Evolutionary conservation across 2,113 vertebrate species (phyloP), one percentile per base, ranked within the genome.

Genomic region (Psilopsiagon aymara): DNA sequence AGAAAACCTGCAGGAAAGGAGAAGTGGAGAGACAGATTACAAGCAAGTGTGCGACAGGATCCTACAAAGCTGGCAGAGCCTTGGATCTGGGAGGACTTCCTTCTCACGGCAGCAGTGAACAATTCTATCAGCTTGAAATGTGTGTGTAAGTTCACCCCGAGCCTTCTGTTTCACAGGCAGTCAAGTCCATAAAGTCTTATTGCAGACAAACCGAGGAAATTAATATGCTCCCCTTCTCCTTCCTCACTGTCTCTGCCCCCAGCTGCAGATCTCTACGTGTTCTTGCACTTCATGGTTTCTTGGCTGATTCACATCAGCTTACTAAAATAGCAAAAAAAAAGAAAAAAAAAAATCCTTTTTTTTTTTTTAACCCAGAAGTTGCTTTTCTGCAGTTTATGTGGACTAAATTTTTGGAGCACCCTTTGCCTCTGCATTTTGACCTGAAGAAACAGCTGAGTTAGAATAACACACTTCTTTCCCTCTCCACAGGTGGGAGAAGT

Each of bases 261-360:
- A 47, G 15, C 6, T 68, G 21, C 37, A 55, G 57, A 31, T 33
- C 10, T 76, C 57, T 84, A 19, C 11, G 49, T 44, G 7, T 17
- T 75, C 46, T 71, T 75, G 53, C 37, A 7, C 9, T 83, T 79
- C 25, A 37, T 43, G 1, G 3, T 37, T 73, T 21, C 21, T 95
- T 49, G 53, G n/a, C 23, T 44, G 14, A 84, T 68, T 79, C 20
- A 19, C 12, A 33, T 33, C 43, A 73, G 20, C 23, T 60, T 23
- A 85, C 6, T 47, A 35, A 79, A 75, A 63, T 2, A 63, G 23
- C 1, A 74, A 62, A 79, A 53, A 29, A 7, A 52, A 28, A 52
- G 29, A 53, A 53, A 29, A 17, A 28, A 18, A 10, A 52, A 52
- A 37, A 37, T 37, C 0, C 4, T 5, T 0, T 1, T 25, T 44